Evolutionary conservation across 2,113 vertebrate species (phyloP), one percentile per base, ranked within the genome.

Genomic region (Mustela lutreola): DNA sequence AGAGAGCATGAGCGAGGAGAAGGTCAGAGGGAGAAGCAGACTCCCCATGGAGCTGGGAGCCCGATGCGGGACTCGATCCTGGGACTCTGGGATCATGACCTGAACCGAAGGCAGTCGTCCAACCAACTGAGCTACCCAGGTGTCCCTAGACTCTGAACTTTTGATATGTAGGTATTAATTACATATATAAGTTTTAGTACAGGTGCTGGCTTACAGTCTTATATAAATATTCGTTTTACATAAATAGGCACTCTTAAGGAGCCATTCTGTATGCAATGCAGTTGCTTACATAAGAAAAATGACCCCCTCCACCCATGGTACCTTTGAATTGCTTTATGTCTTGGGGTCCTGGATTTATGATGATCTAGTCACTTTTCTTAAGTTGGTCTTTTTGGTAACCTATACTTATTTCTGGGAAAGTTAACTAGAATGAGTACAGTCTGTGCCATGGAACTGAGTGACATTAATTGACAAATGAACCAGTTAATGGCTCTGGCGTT

Each of bases 371-470:
- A 50, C 48, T 53, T 48, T 80, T 87, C 19, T 70, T 79, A 82
- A 56, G 7, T 65, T 93, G 31, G 45, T 96, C 42, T 81, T 92
- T 10, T 89, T 95, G 50, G 67, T 79, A 89, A 89, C 19, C 6
- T 91, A 60, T 7, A 48, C 31, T 93, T 9, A 67, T 91, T 97
- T 92, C 58, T 85, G 87, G 95, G 63, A 48, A 62, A 84, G 21
- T 14, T 56, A 26, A 50, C 2, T 4, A 56, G 21, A 33, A 19
- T 42, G 45, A 60, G 36, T 48, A 18, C 15, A 88, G 28, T 39
- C 50, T 95, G 19, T 95, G 63, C 67, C 26, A 33, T 11, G 36
- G 48, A 79, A 45, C 21, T 36, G 53, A 48, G 11, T 89, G 71
- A 83, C 42, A 48, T 86, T 84, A 79, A 65, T 11, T 79, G 45